A percentile compares a stretch with the other conserved stretches of the same genome.
These are phyloP conservation scores for Leptinotarsa lineolata DNA, from an alignment of 1,140 invertebrate species.

Conservation along the genomic window DNA sequence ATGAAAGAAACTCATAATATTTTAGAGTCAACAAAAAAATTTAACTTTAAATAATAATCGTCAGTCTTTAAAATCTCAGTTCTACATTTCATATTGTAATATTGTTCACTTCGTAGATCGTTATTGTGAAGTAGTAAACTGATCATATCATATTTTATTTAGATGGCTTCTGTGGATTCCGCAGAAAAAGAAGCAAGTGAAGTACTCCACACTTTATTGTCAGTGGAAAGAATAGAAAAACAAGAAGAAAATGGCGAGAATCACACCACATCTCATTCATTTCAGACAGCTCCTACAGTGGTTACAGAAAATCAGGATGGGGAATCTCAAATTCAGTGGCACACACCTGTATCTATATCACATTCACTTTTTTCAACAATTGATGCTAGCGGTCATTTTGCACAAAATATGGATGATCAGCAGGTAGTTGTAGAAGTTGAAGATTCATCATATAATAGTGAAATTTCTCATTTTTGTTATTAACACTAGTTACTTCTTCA, in stretches of 20 bases:
- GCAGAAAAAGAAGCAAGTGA: constrained; percentile 70
- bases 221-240: constrained; percentile 65
- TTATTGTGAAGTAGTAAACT: no score
- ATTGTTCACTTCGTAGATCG: no score
- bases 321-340: constrained; percentile 62
- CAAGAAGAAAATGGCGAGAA: constrained; percentile 53
- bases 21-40: no score
- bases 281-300: constrained; percentile 48
- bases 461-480: background rate
- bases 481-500: constrained; percentile 45
- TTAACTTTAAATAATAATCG: no score
- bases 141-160: background rate
- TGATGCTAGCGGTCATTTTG: constrained; percentile 49
- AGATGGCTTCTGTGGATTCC: constrained; percentile 53
- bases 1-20: no score
- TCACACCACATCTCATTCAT: constrained; percentile 45
- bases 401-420: constrained; percentile 51
- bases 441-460: background rate
- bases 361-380: constrained; percentile 54
- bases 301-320: constrained; percentile 58
- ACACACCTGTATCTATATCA: constrained; percentile 60
- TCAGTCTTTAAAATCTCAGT: no score
- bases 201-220: constrained; percentile 66
- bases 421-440: constrained; percentile 44
- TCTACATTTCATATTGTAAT: no score